Evolutionary conservation across 1,140 invertebrate species (phyloP), one percentile per base, ranked within the genome.

Genomic region (Drosophila repleta): DNA sequence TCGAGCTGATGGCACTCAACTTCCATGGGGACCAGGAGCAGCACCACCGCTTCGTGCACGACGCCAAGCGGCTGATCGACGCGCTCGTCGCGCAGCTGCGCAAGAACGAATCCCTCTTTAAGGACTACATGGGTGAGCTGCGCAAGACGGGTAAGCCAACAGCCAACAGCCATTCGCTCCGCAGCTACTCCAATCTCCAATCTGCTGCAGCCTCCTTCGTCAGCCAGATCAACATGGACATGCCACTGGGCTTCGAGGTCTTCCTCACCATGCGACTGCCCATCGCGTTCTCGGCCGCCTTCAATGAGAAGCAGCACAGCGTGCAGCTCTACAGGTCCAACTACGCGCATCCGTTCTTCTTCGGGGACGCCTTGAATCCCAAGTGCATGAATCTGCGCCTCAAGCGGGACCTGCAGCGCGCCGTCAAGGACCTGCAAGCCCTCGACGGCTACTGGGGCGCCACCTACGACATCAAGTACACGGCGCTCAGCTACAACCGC

Each of bases 221-320:
- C 6, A 11, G 52, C 15, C 8, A 61, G 11, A 26, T 57, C 1
- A 0, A 21, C 3, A 18, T 84, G 64, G 73, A 76, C 3, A 21
- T 84, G 65, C 80, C 80, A 8, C 37, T 85, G 2, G 49, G 26
- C 17, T 85, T 85, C 32, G 68, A 84, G 0, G 8, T 81, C 8
- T 84, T 84, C 1, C 18, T 84, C 15, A 73, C 80, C 29, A 41
- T 84, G 8, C 61, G 58, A 0, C 6, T 84, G 24, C 76, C 80
- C 4, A 4, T 53, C 1, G 1, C 45, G 0, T 43, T 81, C 8
- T 21, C n/a, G 4, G 4, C 73, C 21, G 21, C 0, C 2, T 81
- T 69, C 3, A 13, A 85, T 11, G 20, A 74, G 6, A 0, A 11
- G 10, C 11, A 37, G 1, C 68, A 73, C 39, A 76, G 20, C 1